Evolutionary conservation across 2,113 vertebrate genomes (phyloP), one percentile per base, ranked within the genome.

Genomic region (Axis porcinus): DNA sequence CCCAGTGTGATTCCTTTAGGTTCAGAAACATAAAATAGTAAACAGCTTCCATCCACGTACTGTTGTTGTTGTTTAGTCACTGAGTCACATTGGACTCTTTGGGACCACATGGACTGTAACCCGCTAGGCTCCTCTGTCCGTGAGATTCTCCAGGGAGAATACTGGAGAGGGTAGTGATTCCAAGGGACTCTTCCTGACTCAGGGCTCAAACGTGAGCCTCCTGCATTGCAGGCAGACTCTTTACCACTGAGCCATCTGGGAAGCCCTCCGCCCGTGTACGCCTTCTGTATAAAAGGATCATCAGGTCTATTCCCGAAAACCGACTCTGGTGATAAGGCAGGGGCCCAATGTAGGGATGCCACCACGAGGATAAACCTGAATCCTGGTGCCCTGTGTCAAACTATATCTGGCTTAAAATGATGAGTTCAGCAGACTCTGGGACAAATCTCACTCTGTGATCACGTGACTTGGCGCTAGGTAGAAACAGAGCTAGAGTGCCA

Each of bases 31-130:
- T 62, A 57, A 91, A n/a, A 91, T 30, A 55, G 27, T 40, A 45
- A 91, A 40, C 28, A 64, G 7, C 12, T 92, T 43, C 45, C 17
- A 27, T 33, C 19, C 14, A 54, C 3, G 0, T 2, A 27, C 0
- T 15, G 36, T 14, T 74, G 70, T 12, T 27, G 6, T 4, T 76
- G 70, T 27, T 76, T 4, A 43, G 23, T 7, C 1, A 5, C 40
- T 76, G 7, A 76, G 40, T 76, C 40, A 14, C 0, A 12, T 43
- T 43, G 3, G 36, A 43, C 23, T 43, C 36, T 76, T 23, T 43
- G 40, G 0, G 2, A 43, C 70, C 40, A 0, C 40, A 2, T 43
- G 70, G 70, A 3, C 25, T 43, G 11, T 25, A 14, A 43, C 40
- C 12, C 0, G 0, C 40, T 43, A 27, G 23, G 70, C 40, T 43